A percentile compares a stretch with the other conserved stretches of the same genome.
These are phyloP conservation scores for Antheraea yamamai DNA, from an alignment of 2,888 invertebrate species.

Conservation along the genomic window DNA sequence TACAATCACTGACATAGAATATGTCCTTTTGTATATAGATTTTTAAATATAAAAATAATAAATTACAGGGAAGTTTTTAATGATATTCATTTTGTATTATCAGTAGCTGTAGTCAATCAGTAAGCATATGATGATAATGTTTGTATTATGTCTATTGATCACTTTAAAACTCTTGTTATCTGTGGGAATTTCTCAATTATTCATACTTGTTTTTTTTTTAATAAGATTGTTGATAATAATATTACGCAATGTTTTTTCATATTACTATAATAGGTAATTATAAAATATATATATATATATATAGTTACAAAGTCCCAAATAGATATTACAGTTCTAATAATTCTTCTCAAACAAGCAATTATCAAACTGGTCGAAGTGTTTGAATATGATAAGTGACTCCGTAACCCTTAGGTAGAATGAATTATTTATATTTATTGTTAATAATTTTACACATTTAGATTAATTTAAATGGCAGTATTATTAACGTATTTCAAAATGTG, in stretches of 20 bases:
- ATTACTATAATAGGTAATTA: neutral
- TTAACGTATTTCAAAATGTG: neutral
- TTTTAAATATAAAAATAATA: no score
- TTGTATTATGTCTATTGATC: neutral
- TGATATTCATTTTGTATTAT: neutral
- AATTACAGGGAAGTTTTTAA: no score
- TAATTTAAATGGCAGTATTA: neutral
- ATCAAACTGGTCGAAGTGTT: neutral
- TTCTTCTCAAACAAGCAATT: neutral
- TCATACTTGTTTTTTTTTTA: neutral
- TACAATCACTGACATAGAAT: no score
- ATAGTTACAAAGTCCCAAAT: neutral
- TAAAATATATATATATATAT: neutral
- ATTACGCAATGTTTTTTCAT: neutral
- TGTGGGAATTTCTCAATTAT: neutral
- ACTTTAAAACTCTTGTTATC: neutral
- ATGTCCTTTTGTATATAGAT: no score
- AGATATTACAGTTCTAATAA: neutral
- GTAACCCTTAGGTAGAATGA: neutral
- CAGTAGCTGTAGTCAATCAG: neutral
- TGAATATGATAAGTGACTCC: neutral
- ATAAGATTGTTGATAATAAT: neutral
- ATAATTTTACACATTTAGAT: neutral
- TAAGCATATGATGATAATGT: neutral
- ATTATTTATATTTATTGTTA: neutral